These are phyloP conservation scores for Liodrosophila aerea DNA, from an alignment of 2,888 invertebrate genomes.

Conservation along the genomic window DNA sequence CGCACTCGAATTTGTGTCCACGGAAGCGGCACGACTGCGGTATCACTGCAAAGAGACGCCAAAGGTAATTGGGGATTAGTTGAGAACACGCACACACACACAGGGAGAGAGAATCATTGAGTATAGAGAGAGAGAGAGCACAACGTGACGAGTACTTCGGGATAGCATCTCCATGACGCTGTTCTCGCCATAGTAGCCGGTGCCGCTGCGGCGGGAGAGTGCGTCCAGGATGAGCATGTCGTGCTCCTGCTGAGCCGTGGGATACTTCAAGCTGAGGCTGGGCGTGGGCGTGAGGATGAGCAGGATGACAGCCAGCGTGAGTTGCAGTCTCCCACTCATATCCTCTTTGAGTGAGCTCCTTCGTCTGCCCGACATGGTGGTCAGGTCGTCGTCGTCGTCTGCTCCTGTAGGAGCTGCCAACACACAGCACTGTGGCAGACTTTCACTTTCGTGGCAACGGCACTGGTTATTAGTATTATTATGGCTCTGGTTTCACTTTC, in stretches of 20 bases:
- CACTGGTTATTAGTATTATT: slow-evolving; percentile 24
- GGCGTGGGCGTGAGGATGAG: slow-evolving; percentile 19
- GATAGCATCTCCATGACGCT: slow-evolving; percentile 92
- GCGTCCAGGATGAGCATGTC: slow-evolving; percentile 89
- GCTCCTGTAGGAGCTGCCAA: slow-evolving; percentile 38
- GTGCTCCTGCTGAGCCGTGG: slow-evolving; percentile 86
- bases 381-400: neutral
- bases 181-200: slow-evolving; percentile 84
- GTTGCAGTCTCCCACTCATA: slow-evolving; percentile 71
- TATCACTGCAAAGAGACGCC: slow-evolving; percentile 87
- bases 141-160: slow-evolving; percentile 85
- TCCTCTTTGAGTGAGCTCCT: slow-evolving; percentile 59
- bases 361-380: slow-evolving; percentile 34
- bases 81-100: slow-evolving; percentile 20
- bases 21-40: slow-evolving; percentile 93
- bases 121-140: neutral
- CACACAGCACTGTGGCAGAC: slow-evolving; percentile 27
- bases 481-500: slow-evolving; percentile 50
- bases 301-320: slow-evolving; percentile 26
- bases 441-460: slow-evolving; percentile 69
- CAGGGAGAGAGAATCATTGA: slow-evolving; percentile 16
- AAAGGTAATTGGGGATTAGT: slow-evolving; percentile 45
- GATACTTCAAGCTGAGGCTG: slow-evolving; percentile 62
- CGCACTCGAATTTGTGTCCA: slow-evolving; percentile 93
- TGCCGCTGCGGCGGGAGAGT: slow-evolving; percentile 85